Evolutionary conservation across 2,797 vertebrate genomes (phyloP).

Genomic region (Microtus agrestis): DNA sequence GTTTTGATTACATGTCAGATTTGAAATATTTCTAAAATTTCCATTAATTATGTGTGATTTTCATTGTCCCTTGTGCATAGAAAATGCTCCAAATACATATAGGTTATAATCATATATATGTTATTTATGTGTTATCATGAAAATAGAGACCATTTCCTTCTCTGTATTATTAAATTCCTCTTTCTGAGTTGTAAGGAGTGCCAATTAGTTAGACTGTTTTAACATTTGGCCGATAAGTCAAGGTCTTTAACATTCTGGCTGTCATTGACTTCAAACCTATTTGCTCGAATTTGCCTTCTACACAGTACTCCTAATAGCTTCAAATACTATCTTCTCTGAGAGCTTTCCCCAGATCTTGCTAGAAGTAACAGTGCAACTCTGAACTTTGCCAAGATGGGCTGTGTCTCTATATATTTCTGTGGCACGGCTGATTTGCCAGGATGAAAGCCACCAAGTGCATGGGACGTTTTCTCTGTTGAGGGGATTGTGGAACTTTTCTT

Average conservation of each 20-base stretch:
- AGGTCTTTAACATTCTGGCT: neutral
- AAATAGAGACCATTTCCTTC: conserved; percentile 54
- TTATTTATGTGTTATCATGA: neutral
- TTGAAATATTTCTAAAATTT: conserved; percentile 31
- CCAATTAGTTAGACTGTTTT: neutral
- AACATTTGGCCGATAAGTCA: neutral
- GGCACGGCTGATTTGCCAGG: neutral
- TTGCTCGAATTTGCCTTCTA: conserved; percentile 27
- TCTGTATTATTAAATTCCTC: neutral
- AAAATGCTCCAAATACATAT: neutral
- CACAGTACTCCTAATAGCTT: neutral
- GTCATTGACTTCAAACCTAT: neutral
- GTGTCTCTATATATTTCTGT: neutral
- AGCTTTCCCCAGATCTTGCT: neutral
- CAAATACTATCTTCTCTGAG: neutral
- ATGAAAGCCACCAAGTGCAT: neutral
- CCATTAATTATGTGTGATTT: neutral
- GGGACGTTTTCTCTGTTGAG: neutral
- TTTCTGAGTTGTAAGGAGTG: neutral
- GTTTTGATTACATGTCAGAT: neutral
- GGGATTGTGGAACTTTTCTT: neutral
- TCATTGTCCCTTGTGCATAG: neutral
- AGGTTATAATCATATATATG: neutral
- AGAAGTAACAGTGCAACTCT: neutral
- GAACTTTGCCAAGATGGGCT: neutral